Evolutionary conservation across 1,140 invertebrate genomes (phyloP).

Genomic region (Vanessa atalanta): DNA sequence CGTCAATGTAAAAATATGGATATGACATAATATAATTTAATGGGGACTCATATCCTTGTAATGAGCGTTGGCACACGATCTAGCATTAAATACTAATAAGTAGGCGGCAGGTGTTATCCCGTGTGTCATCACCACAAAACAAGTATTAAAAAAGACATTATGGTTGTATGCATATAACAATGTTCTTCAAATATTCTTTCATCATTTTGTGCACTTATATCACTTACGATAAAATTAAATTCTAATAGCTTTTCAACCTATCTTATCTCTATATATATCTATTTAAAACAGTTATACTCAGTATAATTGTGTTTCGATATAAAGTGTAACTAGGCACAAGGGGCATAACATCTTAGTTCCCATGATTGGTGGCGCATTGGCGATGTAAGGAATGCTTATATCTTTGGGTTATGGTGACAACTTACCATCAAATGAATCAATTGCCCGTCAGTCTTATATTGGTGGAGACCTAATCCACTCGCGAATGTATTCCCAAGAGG

Average conservation of each 20-base stretch:
- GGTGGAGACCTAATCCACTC: no score
- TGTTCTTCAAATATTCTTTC: not conserved
- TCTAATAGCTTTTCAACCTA: not conserved
- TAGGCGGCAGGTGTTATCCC: not conserved
- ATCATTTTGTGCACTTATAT: not conserved
- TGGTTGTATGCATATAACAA: not conserved
- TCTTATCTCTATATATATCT: no score
- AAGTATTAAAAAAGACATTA: not conserved
- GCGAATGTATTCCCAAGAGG: no score
- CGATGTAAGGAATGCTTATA: no score
- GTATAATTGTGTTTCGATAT: no score
- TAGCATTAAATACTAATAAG: not conserved
- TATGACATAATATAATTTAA: conserved; percentile 7
- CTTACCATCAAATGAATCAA: no score
- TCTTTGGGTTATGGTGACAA: no score
- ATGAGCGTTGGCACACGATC: not conserved
- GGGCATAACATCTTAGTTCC: no score
- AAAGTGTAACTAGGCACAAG: no score
- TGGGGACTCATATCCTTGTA: not conserved
- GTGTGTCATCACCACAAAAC: conserved; percentile 2
- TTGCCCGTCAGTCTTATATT: no score
- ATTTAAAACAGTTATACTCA: no score
- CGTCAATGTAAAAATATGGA: not conserved
- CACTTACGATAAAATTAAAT: not conserved
- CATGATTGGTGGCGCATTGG: no score